Conservation (phyloP, 2,888 invertebrate genomes). For the Balanococcus diminutus region DNA sequence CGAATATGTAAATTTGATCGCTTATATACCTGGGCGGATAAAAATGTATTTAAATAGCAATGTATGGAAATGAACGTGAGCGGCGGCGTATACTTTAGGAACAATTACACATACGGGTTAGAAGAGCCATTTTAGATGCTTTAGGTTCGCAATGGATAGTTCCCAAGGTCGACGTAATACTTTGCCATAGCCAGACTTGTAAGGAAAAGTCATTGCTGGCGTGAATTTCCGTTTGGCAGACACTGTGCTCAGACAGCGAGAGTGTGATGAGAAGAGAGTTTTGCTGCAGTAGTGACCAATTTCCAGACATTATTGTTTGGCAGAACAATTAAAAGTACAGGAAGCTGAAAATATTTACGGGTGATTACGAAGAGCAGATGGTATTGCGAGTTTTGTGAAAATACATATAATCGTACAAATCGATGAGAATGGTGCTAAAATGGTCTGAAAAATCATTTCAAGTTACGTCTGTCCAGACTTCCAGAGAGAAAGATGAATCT, state of each 20-base stretch:
- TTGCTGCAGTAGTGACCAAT: not conserved
- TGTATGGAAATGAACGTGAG: not conserved
- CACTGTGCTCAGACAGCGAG: not conserved
- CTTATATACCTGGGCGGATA: not conserved
- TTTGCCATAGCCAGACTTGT: not conserved
- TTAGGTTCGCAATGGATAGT: not conserved
- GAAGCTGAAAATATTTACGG: not conserved
- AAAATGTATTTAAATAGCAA: not conserved
- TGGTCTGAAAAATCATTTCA: too few species aligned
- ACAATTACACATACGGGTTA: not conserved
- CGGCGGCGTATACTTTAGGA: too few species aligned
- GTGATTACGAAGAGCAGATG: too few species aligned
- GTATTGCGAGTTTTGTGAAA: too few species aligned
- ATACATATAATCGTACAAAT: too few species aligned
- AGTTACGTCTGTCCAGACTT: too few species aligned
- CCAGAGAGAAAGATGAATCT: too few species aligned
- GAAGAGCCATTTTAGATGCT: not conserved
- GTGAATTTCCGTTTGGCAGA: not conserved
- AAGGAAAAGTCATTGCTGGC: not conserved
- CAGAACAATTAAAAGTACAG: not conserved
- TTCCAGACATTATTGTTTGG: not conserved
- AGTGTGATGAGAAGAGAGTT: not conserved
- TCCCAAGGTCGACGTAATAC: slow-evolving; percentile 23
- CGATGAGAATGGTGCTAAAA: too few species aligned
- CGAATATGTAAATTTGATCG: slow-evolving; percentile 1